Base-by-base conservation (phyloP, 2,888 invertebrate genomes). In the Chorisops tibialis region DNA sequence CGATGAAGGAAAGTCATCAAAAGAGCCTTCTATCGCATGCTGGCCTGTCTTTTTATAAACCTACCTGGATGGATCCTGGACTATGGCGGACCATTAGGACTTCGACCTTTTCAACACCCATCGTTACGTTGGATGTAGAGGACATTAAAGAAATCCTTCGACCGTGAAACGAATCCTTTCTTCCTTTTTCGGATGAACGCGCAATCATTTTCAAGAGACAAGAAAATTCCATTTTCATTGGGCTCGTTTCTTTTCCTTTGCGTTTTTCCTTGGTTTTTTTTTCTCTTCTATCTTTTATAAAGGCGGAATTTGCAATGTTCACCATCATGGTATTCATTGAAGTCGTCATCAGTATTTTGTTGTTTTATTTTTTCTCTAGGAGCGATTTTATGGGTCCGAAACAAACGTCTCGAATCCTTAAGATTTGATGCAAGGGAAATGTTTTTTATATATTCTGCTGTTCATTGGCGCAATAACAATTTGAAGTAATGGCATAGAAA, bases 101-200 rank as follows among this genome's bases (percentile, higher is more conserved):
- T 45, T 56, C 56, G 56, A 56, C 56, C 56, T 43, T 56, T 56
- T 39, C 30, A 30, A 5, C 45, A 45, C 45, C 56, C 30, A 30
- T 30, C 45, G 56, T 43, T 56, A 43, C 43, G 43, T 43, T 43
- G 45, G 56, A 19, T 56, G 45, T 43, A 18, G 43, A 56, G 30
- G 30, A 56, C 56, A 56, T 56, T 56, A 56, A 56, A 56, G 56
- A 56, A 56, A 56, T 56, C 56, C 22, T 21, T 56, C 45, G 39
- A 45, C 56, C 56, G 56, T 56, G 56, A 45, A 56, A 56, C 56
- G 56, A 56, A 56, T 56, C 56, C 56, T 56, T 56, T 56, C 56
- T 56, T 56, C 56, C 56, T 56, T 56, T 56, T 56, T 56, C 56
- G 56, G 45, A 56, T 56, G 56, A 56, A 56, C 56, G 56, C 56